These are phyloP conservation scores for Radopholus similis DNA, from an alignment of 1,140 invertebrate genomes.

Conservation along the genomic window DNA sequence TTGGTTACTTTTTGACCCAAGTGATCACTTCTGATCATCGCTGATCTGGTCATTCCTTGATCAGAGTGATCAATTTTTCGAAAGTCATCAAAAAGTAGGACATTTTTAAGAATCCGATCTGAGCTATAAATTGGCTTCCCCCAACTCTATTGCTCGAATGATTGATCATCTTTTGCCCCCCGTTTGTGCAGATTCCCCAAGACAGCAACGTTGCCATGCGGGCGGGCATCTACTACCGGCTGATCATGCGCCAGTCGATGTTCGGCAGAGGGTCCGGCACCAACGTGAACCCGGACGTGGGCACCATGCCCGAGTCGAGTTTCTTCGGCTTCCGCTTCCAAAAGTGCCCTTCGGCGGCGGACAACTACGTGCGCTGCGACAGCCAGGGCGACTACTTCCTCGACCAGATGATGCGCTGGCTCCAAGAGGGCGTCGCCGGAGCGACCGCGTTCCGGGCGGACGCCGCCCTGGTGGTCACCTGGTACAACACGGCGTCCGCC, in stretches of 20 bases:
- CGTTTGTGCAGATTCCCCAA: constrained; percentile 48
- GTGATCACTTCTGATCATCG: not conserved
- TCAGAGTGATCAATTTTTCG: not conserved
- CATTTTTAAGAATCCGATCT: not conserved
- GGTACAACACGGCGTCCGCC: constrained; percentile 60
- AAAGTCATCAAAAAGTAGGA: too few relatives aligned
- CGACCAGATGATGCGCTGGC: constrained; percentile 58
- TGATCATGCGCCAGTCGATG: constrained; percentile 56
- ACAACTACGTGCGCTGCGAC: constrained; percentile 56
- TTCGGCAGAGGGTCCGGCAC: constrained; percentile 51
- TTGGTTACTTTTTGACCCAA: too few relatives aligned
- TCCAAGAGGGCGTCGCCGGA: constrained; percentile 59
- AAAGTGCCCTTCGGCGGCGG: constrained; percentile 49
- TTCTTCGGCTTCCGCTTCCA: constrained; percentile 51
- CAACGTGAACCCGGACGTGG: constrained; percentile 45
- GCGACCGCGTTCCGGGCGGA: constrained; percentile 57
- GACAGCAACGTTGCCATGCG: constrained; percentile 45
- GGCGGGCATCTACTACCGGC: constrained; percentile 56
- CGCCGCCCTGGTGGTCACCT: constrained; percentile 57
- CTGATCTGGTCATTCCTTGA: too few relatives aligned
- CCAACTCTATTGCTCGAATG: not conserved
- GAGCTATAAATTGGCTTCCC: not conserved
- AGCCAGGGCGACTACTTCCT: constrained; percentile 52
- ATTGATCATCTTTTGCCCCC: not conserved
- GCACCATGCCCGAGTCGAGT: constrained; percentile 42